A percentile compares a stretch with the other conserved stretches of the same genome.
These are phyloP conservation scores for Oasisia sp. DNA, from an alignment of 2,888 invertebrate species.

Conservation along the genomic window DNA sequence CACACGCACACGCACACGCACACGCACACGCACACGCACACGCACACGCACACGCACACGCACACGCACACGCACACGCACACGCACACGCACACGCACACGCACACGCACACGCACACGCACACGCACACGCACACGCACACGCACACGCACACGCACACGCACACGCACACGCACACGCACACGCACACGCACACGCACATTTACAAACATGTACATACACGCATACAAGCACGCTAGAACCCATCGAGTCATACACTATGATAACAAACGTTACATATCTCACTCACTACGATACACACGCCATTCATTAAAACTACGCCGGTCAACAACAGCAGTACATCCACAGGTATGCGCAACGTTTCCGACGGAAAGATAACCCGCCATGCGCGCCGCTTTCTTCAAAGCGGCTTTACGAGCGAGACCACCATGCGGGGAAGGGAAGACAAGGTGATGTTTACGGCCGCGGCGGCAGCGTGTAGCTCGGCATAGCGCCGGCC, in stretches of 20 bases:
- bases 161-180: no score
- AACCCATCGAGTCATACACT: neutral
- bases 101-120: no score
- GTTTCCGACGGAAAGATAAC: neutral
- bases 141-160: no score
- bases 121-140: no score
- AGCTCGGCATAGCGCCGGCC: neutral
- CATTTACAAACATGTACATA: neutral
- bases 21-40: no score
- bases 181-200: no score
- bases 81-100: no score
- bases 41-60: no score
- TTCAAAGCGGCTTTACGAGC: slow-evolving; percentile 11
- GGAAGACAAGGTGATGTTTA: neutral
- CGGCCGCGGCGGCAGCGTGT: neutral
- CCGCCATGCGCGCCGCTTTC: neutral
- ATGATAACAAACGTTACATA: neutral
- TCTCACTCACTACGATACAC: neutral
- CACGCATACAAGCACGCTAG: neutral
- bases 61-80: no score
- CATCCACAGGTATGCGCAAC: neutral
- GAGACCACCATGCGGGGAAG: neutral
- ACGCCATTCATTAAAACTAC: neutral
- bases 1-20: no score
- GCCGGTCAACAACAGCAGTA: neutral